Evolutionary conservation across 2,888 invertebrate species (phyloP), one percentile per base, ranked within the genome.

Genomic region (Oligia latruncula): DNA sequence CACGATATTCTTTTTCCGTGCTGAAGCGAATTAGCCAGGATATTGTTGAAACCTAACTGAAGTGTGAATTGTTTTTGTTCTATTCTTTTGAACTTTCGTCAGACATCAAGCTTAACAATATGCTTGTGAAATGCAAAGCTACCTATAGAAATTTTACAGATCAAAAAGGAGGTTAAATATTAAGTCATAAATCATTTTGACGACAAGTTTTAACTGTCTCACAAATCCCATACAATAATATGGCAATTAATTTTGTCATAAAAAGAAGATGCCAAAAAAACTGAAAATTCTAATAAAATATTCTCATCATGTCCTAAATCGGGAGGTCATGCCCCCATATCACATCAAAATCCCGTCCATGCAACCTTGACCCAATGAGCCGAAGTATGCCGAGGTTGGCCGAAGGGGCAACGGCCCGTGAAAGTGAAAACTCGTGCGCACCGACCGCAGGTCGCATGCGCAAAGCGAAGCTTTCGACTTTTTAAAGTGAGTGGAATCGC

Each of bases 361-460:
- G 49, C 87, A 91, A 88, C 95, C 95, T 95, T 95, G 94, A 94
- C 94, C 92, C 88, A 92, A 82, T 90, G 90, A 87, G 88, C 79
- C 89, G 88, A 92, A 94, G 92, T 92, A 90, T 87, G 93, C 89
- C 93, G 94, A 93, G 93, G 93, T 90, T 91, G 91, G 77, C 85
- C 87, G 90, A 86, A 87, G 91, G 94, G 93, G 91, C 95, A 94
- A 89, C 91, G 94, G 93, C 94, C 94, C 92, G 91, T 90, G 94
- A 95, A 94, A 95, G 95, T 94, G 95, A 95, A 95, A 95, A 92
- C 91, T 87, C 89, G 83, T 90, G 91, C 91, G 90, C 91, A 91
- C 80, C 86, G 89, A 88, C 91, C 90, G 91, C 90, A 88, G 88
- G 85, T 81, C 85, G 89, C 89, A 87, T 84, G 88, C 85, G 84